These are phyloP conservation scores for Takifugu bimaculatus DNA, from an alignment of 2,113 vertebrate species.

Conservation along the genomic window DNA sequence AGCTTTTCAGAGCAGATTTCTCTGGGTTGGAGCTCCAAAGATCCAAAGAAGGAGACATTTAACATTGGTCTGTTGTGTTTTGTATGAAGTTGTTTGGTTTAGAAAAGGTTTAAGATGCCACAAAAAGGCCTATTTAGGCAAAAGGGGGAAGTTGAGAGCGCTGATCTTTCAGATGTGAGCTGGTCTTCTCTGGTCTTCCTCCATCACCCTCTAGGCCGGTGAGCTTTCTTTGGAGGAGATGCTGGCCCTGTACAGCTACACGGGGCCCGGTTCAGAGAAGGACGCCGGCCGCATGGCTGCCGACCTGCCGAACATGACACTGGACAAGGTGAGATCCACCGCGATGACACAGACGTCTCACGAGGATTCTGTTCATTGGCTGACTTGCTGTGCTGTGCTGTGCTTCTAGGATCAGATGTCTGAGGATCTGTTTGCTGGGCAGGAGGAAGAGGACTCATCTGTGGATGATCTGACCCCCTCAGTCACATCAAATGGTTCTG, in stretches of 20 bases:
- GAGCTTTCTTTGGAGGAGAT: conserved; percentile 92
- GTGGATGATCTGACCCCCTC: conserved; percentile 85
- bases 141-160: background rate
- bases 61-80: too few relatives aligned
- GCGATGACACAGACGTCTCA: accelerated
- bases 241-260: conserved; percentile 89
- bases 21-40: too few relatives aligned
- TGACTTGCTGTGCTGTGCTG: background rate
- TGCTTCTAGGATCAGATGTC: conserved; percentile 81
- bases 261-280: conserved; percentile 81
- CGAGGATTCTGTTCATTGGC: background rate
- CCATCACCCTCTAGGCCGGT: conserved; percentile 70
- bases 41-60: too few relatives aligned
- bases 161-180: background rate
- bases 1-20: too few relatives aligned
- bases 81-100: background rate
- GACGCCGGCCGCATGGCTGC: conserved; percentile 76
- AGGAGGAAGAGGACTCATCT: conserved; percentile 83
- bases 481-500: conserved; percentile 83
- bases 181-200: background rate
- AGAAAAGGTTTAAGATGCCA: background rate
- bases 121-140: background rate
- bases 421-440: conserved; percentile 85
- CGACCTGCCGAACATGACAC: conserved; percentile 82
- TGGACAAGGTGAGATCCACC: conserved; percentile 81